Evolutionary conservation across 2,888 invertebrate species (phyloP).

Genomic region (Cloeon dipterum): DNA sequence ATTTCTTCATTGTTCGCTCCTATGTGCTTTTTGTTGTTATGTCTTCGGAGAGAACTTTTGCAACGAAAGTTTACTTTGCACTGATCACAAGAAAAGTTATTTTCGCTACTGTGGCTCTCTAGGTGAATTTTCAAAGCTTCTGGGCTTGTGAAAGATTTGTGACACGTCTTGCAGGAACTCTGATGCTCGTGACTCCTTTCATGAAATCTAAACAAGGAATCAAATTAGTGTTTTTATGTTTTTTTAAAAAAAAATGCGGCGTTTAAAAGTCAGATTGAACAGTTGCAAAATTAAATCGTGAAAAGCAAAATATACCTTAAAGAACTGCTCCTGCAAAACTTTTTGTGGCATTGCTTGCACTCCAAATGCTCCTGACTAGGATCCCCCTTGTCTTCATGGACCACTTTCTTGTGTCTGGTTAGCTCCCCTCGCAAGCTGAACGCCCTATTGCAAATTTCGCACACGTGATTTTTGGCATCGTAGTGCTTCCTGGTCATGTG

Average conservation of each 20-base stretch:
- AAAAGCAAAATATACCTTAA: no score
- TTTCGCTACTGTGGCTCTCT: conserved; percentile 9
- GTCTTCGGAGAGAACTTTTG: conserved; percentile 10
- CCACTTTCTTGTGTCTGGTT: conserved; percentile 7
- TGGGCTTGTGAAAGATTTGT: conserved; percentile 10
- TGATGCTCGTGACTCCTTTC: conserved; percentile 8
- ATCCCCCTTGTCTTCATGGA: conserved; percentile 1
- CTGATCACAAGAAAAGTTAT: conserved; percentile 8
- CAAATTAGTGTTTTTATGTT: no score
- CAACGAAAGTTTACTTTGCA: conserved; percentile 10
- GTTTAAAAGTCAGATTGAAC: no score
- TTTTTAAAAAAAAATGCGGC: no score
- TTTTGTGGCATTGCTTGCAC: conserved; percentile 8
- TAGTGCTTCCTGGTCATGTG: conserved; percentile 6
- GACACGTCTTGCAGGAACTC: no score
- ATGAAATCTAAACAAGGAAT: no score
- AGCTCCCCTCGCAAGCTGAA: conserved; percentile 7
- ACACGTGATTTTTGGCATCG: conserved; percentile 6
- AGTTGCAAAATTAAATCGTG: no score
- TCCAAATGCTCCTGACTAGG: conserved; percentile 5
- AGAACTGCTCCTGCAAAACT: conserved; percentile 7
- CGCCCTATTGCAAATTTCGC: conserved; percentile 8
- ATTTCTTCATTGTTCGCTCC: no score
- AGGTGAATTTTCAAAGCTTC: conserved; percentile 10
- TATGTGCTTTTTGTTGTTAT: no score